A percentile compares a stretch with the other conserved stretches of the same genome.
Evolutionary conservation across 2,888 invertebrate species (phyloP).

Genomic region (Uropetala carovei): DNA sequence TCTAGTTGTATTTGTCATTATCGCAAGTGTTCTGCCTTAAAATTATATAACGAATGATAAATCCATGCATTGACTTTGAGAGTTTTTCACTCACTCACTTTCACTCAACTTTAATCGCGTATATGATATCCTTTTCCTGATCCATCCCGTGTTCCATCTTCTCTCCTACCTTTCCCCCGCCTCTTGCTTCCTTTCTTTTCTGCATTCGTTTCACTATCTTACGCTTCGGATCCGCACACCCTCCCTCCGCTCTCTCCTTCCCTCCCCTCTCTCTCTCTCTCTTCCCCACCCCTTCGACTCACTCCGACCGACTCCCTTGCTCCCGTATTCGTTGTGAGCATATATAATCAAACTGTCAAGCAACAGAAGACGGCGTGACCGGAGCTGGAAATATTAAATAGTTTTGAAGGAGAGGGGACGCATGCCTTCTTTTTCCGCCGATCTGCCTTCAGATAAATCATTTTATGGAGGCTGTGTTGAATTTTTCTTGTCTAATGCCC

Average conservation of each 20-base stretch:
- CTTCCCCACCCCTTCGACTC: neutral
- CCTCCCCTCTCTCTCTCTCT: neutral
- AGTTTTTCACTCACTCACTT: too few species aligned
- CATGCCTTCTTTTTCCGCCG: neutral
- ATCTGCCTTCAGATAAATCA: conserved; percentile 46
- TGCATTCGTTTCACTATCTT: neutral
- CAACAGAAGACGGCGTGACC: conserved; percentile 43
- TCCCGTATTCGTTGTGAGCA: conserved; percentile 62
- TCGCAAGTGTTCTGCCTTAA: too few species aligned
- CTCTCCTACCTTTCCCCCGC: too few species aligned
- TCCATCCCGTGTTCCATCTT: too few species aligned
- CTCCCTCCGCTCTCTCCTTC: neutral
- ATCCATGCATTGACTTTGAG: too few species aligned
- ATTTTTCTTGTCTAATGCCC: neutral
- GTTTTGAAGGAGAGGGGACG: conserved; percentile 15
- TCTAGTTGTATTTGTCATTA: too few species aligned
- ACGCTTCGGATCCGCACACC: neutral
- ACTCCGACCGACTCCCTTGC: conserved; percentile 18
- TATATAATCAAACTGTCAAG: conserved; percentile 62
- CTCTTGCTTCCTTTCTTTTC: neutral
- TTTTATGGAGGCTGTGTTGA: neutral
- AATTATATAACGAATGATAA: too few species aligned
- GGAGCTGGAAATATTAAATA: conserved; percentile 50
- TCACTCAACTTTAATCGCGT: too few species aligned
- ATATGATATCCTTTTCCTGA: too few species aligned